A percentile compares a stretch with the other conserved stretches of the same genome.
Evolutionary conservation across 2,888 invertebrate species (phyloP).

Genomic region (Anorthoa munda): DNA sequence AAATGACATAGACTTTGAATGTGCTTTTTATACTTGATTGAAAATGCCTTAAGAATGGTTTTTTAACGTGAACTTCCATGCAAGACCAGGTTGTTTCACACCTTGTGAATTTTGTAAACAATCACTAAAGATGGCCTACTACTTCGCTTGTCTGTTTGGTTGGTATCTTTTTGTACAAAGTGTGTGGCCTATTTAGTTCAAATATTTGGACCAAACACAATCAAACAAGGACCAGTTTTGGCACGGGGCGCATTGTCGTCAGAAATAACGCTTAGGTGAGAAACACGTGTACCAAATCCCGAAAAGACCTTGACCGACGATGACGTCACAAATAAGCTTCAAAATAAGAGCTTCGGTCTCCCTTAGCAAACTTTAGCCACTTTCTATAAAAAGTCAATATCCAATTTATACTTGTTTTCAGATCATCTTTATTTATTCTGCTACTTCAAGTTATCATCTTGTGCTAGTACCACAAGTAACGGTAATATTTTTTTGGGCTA

Average conservation of each 20-base stretch:
- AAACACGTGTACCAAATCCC: constrained; percentile 44
- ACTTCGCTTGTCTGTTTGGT: not conserved
- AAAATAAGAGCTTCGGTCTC: not conserved
- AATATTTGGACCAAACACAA: constrained; percentile 15
- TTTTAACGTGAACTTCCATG: not conserved
- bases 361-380: not conserved
- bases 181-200: constrained; percentile 9
- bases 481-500: not conserved
- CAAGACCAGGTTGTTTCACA: not conserved
- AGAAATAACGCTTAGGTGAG: constrained; percentile 24
- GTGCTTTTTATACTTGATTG: constrained; percentile 41
- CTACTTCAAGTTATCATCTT: not conserved
- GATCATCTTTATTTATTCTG: not conserved
- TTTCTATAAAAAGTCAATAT: not conserved
- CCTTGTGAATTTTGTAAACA: not conserved
- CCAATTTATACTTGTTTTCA: not conserved
- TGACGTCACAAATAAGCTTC: not conserved
- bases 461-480: not conserved
- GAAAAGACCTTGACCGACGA: not conserved
- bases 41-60: not conserved
- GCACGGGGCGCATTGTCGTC: constrained; percentile 6
- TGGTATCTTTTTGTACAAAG: not conserved
- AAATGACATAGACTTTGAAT: constrained; percentile 44
- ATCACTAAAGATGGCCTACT: not conserved
- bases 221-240: constrained; percentile 19